Evolutionary conservation across 2,797 vertebrate genomes (phyloP).

Genomic region (Coluber constrictor): DNA sequence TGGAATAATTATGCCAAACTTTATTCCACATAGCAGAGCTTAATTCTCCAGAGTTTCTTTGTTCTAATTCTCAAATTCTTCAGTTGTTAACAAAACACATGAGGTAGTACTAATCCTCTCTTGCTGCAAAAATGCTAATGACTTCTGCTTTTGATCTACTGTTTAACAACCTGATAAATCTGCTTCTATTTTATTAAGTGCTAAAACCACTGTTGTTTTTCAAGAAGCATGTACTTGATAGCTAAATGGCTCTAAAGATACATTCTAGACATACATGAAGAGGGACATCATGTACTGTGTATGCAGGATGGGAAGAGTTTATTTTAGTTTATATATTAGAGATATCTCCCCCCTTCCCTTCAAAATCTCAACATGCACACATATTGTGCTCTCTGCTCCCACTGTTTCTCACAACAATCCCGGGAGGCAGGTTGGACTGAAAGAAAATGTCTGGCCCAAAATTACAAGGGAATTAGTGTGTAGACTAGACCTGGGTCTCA

Average conservation of each 20-base stretch:
- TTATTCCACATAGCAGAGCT: background rate
- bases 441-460: background rate
- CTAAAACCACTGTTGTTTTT: conserved; percentile 26
- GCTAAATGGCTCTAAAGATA: background rate
- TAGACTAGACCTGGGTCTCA: background rate
- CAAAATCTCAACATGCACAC: background rate
- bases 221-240: conserved; percentile 1
- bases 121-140: conserved; percentile 47
- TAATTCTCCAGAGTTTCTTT: conserved; percentile 13
- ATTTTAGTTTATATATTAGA: background rate
- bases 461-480: background rate
- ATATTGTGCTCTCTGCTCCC: background rate
- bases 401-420: background rate
- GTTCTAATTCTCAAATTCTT: conserved; percentile 42
- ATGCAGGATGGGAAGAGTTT: background rate
- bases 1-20: conserved; percentile 5
- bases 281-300: background rate
- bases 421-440: background rate
- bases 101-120: conserved; percentile 28
- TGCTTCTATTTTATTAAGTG: conserved; percentile 41
- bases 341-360: background rate
- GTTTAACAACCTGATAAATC: conserved; percentile 38
- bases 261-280: background rate
- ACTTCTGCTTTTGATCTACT: conserved; percentile 39
- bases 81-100: conserved; percentile 46